Conservation (phyloP, 2,113 vertebrate species). For the Saccopteryx leptura region DNA sequence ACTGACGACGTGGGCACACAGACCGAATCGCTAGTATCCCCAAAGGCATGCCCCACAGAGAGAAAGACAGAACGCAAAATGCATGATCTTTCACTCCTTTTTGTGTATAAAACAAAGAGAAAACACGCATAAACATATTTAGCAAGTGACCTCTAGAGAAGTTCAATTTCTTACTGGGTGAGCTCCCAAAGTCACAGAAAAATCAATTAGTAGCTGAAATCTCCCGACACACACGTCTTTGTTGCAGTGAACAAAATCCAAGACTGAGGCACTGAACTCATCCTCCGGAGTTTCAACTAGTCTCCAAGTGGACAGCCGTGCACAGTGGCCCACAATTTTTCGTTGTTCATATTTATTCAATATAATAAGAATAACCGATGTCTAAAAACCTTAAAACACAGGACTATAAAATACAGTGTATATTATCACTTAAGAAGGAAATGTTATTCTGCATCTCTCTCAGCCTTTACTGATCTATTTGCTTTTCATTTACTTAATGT, state of each 20-base stretch:
- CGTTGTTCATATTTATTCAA: conserved; percentile 76
- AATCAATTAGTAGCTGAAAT: conserved; percentile 84
- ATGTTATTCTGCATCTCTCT: not conserved
- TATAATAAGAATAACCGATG: conserved; percentile 74
- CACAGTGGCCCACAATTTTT: conserved; percentile 70
- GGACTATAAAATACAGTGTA: not conserved
- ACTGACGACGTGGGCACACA: conserved; percentile 53
- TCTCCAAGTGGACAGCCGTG: conserved; percentile 74
- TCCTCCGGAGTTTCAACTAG: conserved; percentile 77
- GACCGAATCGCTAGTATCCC: not conserved
- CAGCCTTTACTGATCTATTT: not conserved
- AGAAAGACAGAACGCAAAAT: conserved; percentile 70
- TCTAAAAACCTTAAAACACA: not conserved
- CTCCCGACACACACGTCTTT: conserved; percentile 80
- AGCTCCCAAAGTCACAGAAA: conserved; percentile 80
- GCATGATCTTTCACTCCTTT: conserved; percentile 3
- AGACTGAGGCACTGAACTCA: conserved; percentile 75
- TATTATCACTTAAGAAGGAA: not conserved
- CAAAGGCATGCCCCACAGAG: conserved; percentile 11
- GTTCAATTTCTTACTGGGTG: conserved; percentile 78
- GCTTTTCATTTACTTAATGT: not conserved
- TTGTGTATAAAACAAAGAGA: conserved; percentile 58
- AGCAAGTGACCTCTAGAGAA: conserved; percentile 79
- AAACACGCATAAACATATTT: conserved; percentile 81
- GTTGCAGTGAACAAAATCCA: conserved; percentile 80